These are phyloP conservation scores for Drosophila incognita DNA, from an alignment of 2,888 invertebrate species.

Conservation along the genomic window DNA sequence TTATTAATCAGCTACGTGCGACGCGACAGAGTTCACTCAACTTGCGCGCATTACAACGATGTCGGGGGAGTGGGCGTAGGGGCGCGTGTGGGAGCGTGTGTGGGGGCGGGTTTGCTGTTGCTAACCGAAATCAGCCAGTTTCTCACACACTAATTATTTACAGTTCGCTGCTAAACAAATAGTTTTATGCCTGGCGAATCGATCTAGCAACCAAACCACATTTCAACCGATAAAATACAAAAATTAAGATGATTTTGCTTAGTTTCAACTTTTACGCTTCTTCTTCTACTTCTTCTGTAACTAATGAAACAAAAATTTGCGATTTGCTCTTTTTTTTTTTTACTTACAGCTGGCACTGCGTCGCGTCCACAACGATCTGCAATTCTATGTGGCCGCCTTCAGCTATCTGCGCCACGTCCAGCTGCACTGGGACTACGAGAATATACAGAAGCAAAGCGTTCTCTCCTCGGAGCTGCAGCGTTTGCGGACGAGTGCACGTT, in stretches of 20 bases:
- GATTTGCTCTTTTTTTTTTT: neutral
- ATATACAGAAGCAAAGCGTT: conserved; percentile 50
- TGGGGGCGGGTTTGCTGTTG: neutral
- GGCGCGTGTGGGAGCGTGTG: neutral
- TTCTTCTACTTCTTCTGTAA: neutral
- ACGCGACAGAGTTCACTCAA: conserved; percentile 59
- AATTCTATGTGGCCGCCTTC: conserved; percentile 80
- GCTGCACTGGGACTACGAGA: conserved; percentile 62
- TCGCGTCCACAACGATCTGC: conserved; percentile 77
- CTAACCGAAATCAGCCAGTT: conserved; percentile 13
- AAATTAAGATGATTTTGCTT: neutral
- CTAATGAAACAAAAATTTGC: conserved; percentile 8
- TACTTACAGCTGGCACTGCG: conserved; percentile 71
- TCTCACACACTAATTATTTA: neutral
- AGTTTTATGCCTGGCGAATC: neutral
- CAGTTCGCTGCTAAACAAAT: conserved; percentile 14
- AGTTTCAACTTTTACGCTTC: neutral
- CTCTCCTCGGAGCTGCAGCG: conserved; percentile 60
- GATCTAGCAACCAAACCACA: neutral
- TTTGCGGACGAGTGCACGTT: conserved; percentile 62
- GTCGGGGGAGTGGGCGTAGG: neutral
- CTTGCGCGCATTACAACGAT: conserved; percentile 14
- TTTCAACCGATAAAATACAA: neutral
- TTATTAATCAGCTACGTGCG: conserved; percentile 27
- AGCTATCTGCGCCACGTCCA: conserved; percentile 74